phyloP scores from a whole-genome alignment of 2,797 vertebrate genomes.

The Chelmon rostratus region DNA sequence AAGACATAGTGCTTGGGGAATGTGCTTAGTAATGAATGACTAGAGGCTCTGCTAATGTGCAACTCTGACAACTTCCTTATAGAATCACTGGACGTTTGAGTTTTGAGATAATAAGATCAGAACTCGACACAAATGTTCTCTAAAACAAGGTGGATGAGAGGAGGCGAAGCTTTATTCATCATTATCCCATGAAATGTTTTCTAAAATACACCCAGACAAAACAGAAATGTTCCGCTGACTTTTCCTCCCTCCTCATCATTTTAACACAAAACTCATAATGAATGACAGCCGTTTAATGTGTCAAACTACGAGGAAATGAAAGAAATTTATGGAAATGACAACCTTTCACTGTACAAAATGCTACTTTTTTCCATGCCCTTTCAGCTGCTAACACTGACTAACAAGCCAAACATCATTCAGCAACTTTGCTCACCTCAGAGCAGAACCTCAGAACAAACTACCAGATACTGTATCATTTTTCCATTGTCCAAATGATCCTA shows the following conservation, averaged over 20 bases:
- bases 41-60: constrained; percentile 35
- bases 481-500: neutral
- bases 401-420: neutral
- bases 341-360: neutral
- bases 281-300: neutral
- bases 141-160: constrained; percentile 25
- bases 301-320: constrained; percentile 6
- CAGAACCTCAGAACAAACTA: constrained; percentile 30
- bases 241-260: neutral
- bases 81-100: constrained; percentile 32
- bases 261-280: neutral
- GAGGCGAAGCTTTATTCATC: constrained; percentile 11
- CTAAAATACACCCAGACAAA: constrained; percentile 13
- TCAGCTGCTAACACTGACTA: neutral
- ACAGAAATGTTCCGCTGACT: neutral
- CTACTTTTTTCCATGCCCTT: neutral
- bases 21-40: constrained; percentile 46
- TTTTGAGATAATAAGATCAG: constrained; percentile 36
- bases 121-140: constrained; percentile 15
- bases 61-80: constrained; percentile 50
- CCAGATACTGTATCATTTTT: constrained; percentile 4
- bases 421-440: constrained; percentile 1
- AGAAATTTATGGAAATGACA: neutral
- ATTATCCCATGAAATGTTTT: constrained; percentile 19
- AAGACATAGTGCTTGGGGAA: constrained; percentile 31